Percentiles rank a stretch among this genome's conserved stretches.
These are phyloP conservation scores for Sphenopsis melanotis DNA, from an alignment of 2,797 vertebrate genomes.

Conservation along the genomic window DNA sequence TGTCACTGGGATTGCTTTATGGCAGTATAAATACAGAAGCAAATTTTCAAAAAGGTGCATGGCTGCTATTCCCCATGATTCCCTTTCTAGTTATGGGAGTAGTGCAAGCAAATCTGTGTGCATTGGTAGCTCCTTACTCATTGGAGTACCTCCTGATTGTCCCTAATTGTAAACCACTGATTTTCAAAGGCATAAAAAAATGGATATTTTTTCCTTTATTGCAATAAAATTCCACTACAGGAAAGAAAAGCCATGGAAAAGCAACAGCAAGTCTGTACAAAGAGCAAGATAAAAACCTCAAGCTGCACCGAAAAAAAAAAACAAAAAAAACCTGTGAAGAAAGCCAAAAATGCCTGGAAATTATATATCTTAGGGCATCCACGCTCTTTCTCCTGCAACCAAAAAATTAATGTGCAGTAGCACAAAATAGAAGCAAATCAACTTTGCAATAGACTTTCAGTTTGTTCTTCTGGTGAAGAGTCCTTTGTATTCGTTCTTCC, in stretches of 20 bases:
- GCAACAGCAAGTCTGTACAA: conserved; percentile 68
- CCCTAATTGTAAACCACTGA: background rate
- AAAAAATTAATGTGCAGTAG: background rate
- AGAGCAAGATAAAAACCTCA: background rate
- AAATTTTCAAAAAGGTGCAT: background rate
- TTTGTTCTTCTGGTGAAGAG: conserved; percentile 83
- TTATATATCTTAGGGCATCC: background rate
- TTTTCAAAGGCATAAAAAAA: background rate
- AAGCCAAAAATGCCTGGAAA: conserved; percentile 18
- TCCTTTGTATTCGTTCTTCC: conserved; percentile 71
- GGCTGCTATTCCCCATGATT: background rate
- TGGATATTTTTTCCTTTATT: background rate
- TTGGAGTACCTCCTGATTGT: background rate
- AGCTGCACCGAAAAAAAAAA: background rate
- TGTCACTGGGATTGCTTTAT: background rate
- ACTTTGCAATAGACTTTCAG: conserved; percentile 72
- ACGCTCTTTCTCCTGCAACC: background rate
- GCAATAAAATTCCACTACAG: background rate
- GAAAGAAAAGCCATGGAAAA: background rate
- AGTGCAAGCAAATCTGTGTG: background rate
- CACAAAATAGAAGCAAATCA: background rate
- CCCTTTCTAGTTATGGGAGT: background rate
- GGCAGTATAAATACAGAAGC: background rate
- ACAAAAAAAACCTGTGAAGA: background rate
- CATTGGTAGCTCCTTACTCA: background rate